These are phyloP conservation scores for Lottia gigantea DNA, from an alignment of 2,888 invertebrate species.

Conservation along the genomic window DNA sequence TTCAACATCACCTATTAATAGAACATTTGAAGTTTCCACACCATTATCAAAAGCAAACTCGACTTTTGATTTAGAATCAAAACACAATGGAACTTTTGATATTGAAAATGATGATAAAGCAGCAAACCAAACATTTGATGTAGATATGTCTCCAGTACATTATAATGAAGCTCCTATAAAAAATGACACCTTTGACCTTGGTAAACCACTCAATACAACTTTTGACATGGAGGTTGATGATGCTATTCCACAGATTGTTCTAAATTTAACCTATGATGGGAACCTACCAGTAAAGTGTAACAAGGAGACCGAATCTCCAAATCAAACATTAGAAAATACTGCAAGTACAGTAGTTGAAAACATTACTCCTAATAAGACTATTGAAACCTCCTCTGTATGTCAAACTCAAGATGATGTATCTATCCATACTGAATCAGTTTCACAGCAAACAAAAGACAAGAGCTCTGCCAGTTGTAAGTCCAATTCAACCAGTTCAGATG, in stretches of 20 bases:
- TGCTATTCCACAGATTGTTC: background rate
- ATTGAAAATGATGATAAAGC: background rate
- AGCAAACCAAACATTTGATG: background rate
- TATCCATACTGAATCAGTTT: no score
- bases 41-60: background rate
- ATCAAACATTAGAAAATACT: background rate
- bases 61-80: background rate
- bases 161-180: no score
- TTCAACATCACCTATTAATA: background rate
- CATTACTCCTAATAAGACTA: background rate
- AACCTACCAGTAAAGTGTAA: background rate
- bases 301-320: background rate
- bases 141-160: background rate
- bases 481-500: no score
- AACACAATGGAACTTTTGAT: background rate
- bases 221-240: slow-evolving; percentile 5
- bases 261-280: background rate
- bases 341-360: slow-evolving; percentile 4
- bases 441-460: no score
- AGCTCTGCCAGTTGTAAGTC: no score
- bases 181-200: background rate
- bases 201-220: background rate
- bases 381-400: background rate
- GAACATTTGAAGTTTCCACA: slow-evolving; percentile 1
- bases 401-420: no score